Conservation (phyloP, 2,888 invertebrate species). For the Lasius platythorax region DNA sequence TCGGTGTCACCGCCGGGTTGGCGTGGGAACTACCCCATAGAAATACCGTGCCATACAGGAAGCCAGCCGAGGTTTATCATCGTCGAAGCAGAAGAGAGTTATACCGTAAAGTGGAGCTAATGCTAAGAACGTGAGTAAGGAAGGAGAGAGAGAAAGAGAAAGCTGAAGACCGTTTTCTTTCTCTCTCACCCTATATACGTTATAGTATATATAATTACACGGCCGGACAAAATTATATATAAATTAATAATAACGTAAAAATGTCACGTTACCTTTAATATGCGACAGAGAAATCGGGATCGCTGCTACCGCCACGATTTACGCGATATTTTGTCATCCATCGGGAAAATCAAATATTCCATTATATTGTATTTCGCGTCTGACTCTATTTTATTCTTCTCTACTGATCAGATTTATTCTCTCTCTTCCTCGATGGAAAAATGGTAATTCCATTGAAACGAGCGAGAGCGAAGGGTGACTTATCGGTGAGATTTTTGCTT, state of each 20-base stretch:
- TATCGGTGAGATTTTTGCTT: slow-evolving; percentile 41
- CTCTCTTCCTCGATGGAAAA: slow-evolving; percentile 15
- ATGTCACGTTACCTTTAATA: neutral
- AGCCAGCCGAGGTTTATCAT: slow-evolving; percentile 87
- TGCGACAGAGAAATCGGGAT: slow-evolving; percentile 2
- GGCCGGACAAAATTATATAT: neutral
- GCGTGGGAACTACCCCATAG: slow-evolving; percentile 92
- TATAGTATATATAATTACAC: neutral
- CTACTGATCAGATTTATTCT: slow-evolving; percentile 24
- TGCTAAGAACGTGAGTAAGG: slow-evolving; percentile 89
- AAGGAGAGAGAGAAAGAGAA: neutral
- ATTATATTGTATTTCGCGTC: slow-evolving; percentile 5
- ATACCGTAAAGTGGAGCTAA: slow-evolving; percentile 88
- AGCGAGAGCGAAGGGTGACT: slow-evolving; percentile 2
- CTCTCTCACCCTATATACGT: neutral
- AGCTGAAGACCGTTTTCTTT: neutral
- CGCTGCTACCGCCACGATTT: neutral
- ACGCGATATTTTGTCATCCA: neutral
- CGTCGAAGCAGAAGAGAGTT: slow-evolving; percentile 89
- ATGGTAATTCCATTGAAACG: slow-evolving; percentile 39
- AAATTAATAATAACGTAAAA: slow-evolving; percentile 24
- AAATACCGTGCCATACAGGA: slow-evolving; percentile 85
- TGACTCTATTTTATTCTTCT: slow-evolving; percentile 12
- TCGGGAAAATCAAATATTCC: slow-evolving; percentile 6
- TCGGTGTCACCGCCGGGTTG: slow-evolving; percentile 92